These are phyloP conservation scores for Ceryle rudis DNA, from an alignment of 2,797 vertebrate species.

Conservation along the genomic window DNA sequence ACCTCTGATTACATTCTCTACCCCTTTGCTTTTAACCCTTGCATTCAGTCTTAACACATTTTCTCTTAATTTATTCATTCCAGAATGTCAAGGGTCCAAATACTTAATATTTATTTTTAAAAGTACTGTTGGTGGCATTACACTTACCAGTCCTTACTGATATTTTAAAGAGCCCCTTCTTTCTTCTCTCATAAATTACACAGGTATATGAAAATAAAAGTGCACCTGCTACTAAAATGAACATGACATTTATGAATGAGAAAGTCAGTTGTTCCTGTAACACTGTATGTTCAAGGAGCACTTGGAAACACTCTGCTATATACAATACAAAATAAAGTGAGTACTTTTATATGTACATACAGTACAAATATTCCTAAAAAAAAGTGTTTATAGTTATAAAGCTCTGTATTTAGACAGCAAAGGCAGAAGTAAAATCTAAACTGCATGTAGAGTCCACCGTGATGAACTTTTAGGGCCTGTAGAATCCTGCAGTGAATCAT, in stretches of 20 bases:
- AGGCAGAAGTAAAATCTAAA: constrained; percentile 17
- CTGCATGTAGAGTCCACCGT: neutral
- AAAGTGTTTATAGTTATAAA: constrained; percentile 24
- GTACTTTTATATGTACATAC: constrained; percentile 32
- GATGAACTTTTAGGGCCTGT: neutral
- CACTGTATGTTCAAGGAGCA: constrained; percentile 65
- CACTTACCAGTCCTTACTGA: constrained; percentile 84
- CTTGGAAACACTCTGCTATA: constrained; percentile 72
- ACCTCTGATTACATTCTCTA: constrained; percentile 78
- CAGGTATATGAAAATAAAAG: constrained; percentile 61
- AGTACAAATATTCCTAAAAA: constrained; percentile 48
- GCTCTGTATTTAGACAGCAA: constrained; percentile 18
- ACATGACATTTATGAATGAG: constrained; percentile 61
- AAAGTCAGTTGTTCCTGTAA: constrained; percentile 47
- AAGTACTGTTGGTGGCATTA: constrained; percentile 92
- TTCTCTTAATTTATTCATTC: constrained; percentile 98
- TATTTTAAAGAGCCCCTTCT: constrained; percentile 44
- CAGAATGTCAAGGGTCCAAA: constrained; percentile 94
- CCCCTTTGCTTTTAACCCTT: constrained; percentile 81
- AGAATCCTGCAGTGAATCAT: neutral
- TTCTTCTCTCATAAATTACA: constrained; percentile 60
- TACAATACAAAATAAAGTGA: constrained; percentile 57
- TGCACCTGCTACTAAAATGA: constrained; percentile 74
- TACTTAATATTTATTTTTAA: constrained; percentile 88
- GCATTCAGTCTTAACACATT: constrained; percentile 89